These are phyloP conservation scores for Rhyacophila evoluta DNA, from an alignment of 2,888 invertebrate species.

Conservation along the genomic window DNA sequence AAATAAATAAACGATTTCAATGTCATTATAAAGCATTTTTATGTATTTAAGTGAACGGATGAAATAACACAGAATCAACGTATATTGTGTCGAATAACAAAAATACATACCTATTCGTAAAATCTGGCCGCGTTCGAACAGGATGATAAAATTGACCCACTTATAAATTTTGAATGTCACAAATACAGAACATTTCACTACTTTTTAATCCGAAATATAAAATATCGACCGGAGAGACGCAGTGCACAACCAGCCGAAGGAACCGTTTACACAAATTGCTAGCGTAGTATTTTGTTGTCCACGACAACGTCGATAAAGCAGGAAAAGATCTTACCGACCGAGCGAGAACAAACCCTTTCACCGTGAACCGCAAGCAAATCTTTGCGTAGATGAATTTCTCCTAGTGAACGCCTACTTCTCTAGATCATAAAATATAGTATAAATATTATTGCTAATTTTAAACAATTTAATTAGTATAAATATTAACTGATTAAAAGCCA, in stretches of 20 bases:
- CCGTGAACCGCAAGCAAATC: not conserved
- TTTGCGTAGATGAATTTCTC: not conserved
- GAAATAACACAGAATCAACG: not conserved
- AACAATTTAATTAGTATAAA: too few species aligned
- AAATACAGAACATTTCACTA: not conserved
- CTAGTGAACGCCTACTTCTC: not conserved
- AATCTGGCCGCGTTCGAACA: not conserved
- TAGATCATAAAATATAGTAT: too few species aligned
- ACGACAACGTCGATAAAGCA: slow-evolving; percentile 18
- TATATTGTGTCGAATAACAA: slow-evolving; percentile 4
- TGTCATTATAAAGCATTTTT: slow-evolving; percentile 9
- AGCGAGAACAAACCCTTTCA: slow-evolving; percentile 2
- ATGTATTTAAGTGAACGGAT: not conserved
- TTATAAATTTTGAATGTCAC: slow-evolving; percentile 14
- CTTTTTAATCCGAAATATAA: slow-evolving; percentile 22
- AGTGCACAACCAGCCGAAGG: slow-evolving; percentile 22
- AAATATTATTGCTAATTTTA: too few species aligned
- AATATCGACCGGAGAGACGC: slow-evolving; percentile 24
- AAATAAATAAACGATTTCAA: not conserved
- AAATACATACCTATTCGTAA: slow-evolving; percentile 4
- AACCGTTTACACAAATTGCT: slow-evolving; percentile 22
- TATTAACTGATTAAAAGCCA: too few species aligned
- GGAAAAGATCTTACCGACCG: not conserved
- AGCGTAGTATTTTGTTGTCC: slow-evolving; percentile 24
- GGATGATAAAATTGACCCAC: not conserved